phyloP scores from a whole-genome alignment of 2,113 vertebrate genomes.

The Siniperca knerii region DNA sequence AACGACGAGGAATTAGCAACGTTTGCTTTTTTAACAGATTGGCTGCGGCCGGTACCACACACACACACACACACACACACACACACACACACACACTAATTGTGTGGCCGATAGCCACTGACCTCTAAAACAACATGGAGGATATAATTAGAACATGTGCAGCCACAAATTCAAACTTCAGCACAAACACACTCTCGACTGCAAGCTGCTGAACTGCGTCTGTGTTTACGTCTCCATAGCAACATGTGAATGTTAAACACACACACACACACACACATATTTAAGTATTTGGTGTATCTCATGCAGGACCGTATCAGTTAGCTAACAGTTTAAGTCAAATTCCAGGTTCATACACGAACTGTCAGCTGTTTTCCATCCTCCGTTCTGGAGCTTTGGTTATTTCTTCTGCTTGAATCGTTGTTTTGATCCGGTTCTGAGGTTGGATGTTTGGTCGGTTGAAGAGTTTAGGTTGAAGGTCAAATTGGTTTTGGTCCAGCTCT shows the following conservation, averaged over 20 bases:
- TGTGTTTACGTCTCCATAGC: background rate
- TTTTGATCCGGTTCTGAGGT: no score
- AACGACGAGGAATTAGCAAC: slow-evolving; percentile 88
- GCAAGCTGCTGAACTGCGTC: slow-evolving; percentile 2
- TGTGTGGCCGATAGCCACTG: background rate
- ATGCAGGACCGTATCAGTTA: no score
- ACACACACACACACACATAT: slow-evolving; percentile 1
- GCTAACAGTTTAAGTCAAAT: no score
- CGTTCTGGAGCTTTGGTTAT: background rate
- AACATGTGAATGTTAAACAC: background rate
- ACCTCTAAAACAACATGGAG: background rate
- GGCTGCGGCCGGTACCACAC: slow-evolving; percentile 15
- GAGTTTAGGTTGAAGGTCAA: no score
- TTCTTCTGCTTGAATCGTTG: no score
- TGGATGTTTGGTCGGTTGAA: no score
- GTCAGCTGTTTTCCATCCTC: background rate
- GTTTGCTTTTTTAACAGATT: slow-evolving; percentile 83
- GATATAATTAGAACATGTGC: slow-evolving; percentile 15
- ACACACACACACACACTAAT: slow-evolving; percentile 48
- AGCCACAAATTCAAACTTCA: background rate
- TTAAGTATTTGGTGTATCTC: no score
- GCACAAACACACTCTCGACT: background rate
- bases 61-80: slow-evolving; percentile 27
- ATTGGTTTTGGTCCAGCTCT: no score
- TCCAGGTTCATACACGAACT: no score